Conservation (phyloP, 2,113 vertebrate genomes). For the Acrocephalus kingi region DNA sequence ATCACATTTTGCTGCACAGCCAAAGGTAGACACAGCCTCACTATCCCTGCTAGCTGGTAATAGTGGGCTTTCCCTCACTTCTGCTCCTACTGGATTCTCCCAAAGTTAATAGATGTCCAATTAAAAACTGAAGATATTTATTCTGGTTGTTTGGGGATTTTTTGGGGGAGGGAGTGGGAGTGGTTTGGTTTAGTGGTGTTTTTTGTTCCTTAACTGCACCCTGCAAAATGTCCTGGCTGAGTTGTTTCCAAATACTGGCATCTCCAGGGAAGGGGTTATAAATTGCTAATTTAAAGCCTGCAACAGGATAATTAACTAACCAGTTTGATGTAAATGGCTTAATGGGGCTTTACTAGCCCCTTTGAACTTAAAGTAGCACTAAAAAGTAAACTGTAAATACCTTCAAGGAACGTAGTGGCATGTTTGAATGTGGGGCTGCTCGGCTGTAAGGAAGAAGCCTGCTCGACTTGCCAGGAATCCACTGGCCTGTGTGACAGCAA, state of each 20-base stretch:
- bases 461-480: slow-evolving; percentile 20
- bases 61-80: neutral
- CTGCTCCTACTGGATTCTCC: neutral
- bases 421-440: slow-evolving; percentile 1
- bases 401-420: slow-evolving; percentile 55
- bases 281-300: slow-evolving; percentile 62
- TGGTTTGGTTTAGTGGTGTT: neutral
- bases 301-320: slow-evolving; percentile 65
- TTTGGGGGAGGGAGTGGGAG: fast-evolving
- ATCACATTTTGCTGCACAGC: neutral
- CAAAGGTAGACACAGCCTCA: neutral
- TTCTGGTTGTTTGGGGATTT: neutral
- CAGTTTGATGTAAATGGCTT: slow-evolving; percentile 68
- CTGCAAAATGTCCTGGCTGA: slow-evolving; percentile 30
- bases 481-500: slow-evolving; percentile 13
- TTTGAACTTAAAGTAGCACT: slow-evolving; percentile 65
- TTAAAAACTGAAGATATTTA: neutral
- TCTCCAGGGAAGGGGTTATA: slow-evolving; percentile 61
- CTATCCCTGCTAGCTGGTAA: neutral
- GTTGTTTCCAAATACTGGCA: slow-evolving; percentile 54
- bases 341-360: slow-evolving; percentile 61
- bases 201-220: slow-evolving; percentile 23
- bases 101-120: neutral
- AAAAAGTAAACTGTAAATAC: slow-evolving; percentile 70
- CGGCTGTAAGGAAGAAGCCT: slow-evolving; percentile 9